These are phyloP conservation scores for Tyrophagus putrescentiae DNA, from an alignment of 1,140 invertebrate species.

Conservation along the genomic window DNA sequence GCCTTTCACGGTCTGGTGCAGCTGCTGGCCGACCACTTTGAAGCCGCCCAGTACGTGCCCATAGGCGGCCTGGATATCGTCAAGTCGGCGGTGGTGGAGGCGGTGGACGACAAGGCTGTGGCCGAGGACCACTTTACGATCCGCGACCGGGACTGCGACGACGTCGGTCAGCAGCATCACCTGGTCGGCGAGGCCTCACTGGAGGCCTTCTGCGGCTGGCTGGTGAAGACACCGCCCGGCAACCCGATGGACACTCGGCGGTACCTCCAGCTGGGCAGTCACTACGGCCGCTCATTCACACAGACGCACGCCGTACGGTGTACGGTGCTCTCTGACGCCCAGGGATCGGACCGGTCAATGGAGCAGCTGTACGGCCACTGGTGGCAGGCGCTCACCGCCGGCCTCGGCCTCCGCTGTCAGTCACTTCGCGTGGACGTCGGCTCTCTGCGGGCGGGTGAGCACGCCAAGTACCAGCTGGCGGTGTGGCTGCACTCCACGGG, in stretches of 20 bases:
- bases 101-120: neutral
- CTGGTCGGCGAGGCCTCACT: constrained; percentile 18
- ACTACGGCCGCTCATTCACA: neutral
- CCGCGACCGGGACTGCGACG: neutral
- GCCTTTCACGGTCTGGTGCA: neutral
- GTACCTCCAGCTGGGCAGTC: neutral
- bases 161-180: constrained; percentile 15
- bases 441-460: constrained; percentile 1
- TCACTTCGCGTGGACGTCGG: neutral
- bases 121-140: constrained; percentile 1
- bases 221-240: too few species aligned
- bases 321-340: neutral
- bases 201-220: constrained; percentile 10
- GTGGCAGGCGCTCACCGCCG: constrained; percentile 3
- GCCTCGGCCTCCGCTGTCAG: neutral
- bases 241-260: neutral
- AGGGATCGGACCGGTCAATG: neutral
- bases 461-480: neutral
- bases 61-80: constrained; percentile 21
- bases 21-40: neutral
- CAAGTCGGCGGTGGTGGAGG: constrained; percentile 20
- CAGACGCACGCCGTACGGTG: neutral
- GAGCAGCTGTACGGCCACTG: constrained; percentile 2
- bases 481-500: constrained; percentile 13
- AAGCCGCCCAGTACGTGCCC: neutral